A percentile compares a stretch with the other conserved stretches of the same genome.
phyloP scores from a whole-genome alignment of 2,888 invertebrate species.

The Morpho helenor region DNA sequence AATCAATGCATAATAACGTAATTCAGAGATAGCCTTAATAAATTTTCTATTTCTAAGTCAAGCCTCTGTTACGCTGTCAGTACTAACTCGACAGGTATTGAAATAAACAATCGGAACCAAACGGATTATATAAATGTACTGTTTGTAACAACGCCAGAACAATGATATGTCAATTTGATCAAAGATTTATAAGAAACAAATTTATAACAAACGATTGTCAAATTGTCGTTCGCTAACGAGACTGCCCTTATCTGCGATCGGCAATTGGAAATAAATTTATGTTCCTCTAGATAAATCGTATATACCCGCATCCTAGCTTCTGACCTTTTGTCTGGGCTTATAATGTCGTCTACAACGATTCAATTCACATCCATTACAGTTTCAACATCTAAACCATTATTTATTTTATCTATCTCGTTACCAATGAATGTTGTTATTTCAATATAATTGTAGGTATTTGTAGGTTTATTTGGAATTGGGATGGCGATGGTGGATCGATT shows the following conservation, averaged over 20 bases:
- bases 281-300: conserved; percentile 31
- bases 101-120: conserved; percentile 8
- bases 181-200: conserved; percentile 24
- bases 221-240: conserved; percentile 36
- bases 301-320: conserved; percentile 35
- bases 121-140: conserved; percentile 9
- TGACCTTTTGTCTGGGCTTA: conserved; percentile 16
- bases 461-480: conserved; percentile 17
- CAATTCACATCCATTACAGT: conserved; percentile 20
- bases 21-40: background rate
- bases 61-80: conserved; percentile 2
- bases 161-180: conserved; percentile 1
- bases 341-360: background rate
- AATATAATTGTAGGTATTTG: conserved; percentile 7
- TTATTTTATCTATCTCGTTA: background rate
- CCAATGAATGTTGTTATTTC: conserved; percentile 14
- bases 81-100: conserved; percentile 5
- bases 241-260: conserved; percentile 33
- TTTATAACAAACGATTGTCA: conserved; percentile 33
- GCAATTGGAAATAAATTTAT: conserved; percentile 40
- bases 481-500: conserved; percentile 29
- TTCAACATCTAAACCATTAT: background rate
- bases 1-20: background rate
- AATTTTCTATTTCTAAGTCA: conserved; percentile 9
- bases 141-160: background rate